Evolutionary conservation across 1,140 invertebrate genomes (phyloP).

Genomic region (Wasmannia auropunctata): DNA sequence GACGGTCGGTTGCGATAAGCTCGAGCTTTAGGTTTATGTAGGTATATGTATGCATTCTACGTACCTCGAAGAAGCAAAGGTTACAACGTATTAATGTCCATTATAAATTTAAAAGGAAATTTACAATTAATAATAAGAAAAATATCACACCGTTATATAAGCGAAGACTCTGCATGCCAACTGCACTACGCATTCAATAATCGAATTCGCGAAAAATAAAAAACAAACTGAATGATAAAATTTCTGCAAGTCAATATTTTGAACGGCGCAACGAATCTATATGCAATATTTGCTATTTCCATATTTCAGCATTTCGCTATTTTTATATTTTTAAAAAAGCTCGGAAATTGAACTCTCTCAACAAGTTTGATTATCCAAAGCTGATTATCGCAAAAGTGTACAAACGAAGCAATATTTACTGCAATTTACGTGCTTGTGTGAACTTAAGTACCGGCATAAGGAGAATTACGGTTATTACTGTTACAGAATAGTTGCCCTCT

Average conservation of each 20-base stretch:
- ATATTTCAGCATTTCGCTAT: conserved; percentile 35
- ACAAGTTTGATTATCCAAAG: conserved; percentile 30
- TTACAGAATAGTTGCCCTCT: conserved; percentile 7
- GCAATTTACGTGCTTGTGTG: conserved; percentile 11
- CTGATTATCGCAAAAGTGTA: conserved; percentile 5
- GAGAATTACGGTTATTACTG: conserved; percentile 40
- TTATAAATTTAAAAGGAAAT: neutral
- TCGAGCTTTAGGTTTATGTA: conserved; percentile 51
- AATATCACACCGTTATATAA: neutral
- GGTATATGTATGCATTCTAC: neutral
- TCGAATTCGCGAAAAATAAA: conserved; percentile 29
- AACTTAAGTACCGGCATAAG: neutral
- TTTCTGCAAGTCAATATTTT: conserved; percentile 49
- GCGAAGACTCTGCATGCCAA: neutral
- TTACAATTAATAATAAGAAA: conserved; percentile 15
- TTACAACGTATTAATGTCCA: neutral
- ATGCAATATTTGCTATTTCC: conserved; percentile 34
- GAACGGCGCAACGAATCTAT: neutral
- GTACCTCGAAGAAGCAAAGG: neutral
- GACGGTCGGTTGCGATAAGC: conserved; percentile 63
- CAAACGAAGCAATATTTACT: conserved; percentile 15
- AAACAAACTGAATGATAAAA: conserved; percentile 31
- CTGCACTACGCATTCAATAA: conserved; percentile 9
- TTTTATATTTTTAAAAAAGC: conserved; percentile 26
- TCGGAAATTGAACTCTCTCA: neutral